Evolutionary conservation across 2,113 vertebrate genomes (phyloP), one percentile per base, ranked within the genome.

Genomic region (Panurus biarmicus): DNA sequence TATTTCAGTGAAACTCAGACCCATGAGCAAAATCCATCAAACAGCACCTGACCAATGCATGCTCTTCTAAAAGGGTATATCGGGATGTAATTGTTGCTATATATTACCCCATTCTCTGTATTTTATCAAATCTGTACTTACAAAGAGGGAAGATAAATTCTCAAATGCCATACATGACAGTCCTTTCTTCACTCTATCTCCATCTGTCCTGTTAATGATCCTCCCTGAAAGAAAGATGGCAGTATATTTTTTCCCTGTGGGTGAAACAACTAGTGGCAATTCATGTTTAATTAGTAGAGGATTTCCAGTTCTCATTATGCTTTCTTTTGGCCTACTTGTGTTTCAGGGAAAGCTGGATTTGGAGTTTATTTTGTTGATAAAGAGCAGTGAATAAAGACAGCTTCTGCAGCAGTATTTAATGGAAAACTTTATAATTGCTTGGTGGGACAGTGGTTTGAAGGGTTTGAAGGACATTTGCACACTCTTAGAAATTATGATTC

Each of bases 1-100:
- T 79, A 91, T 90, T 85, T 94, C 87, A 91, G 40, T 87, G 79
- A 92, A 91, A 90, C 80, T 87, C 61, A 79, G 83, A 72, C 45
- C 31, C 25, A 58, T 87, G 70, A 96, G 58, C 60, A 95, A 96
- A 95, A 86, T 53, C 61, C 40, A 90, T 95, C 94, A 72, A 87
- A 70, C 44, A 67, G 73, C 87, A 53, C 40, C 85, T 80, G 86
- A 91, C 18, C 17, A 54, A 22, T 93, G 92, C 66, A 36, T 61
- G 54, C 61, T 93, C 65, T n/a, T 75, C 47, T 93, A 48, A 82
- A 66, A 38, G 25, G 47, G 9, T 84, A 40, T 84, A 54, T 93
- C 77, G 87, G 61, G 61, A 76, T 40, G 11, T 74, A 80, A 66
- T 20, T 72, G 21, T 73, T 85, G 33, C 40, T 91, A 10, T 60